A percentile compares a stretch with the other conserved stretches of the same genome.
These are phyloP conservation scores for Galeopsomyia nigrocyanea DNA, from an alignment of 2,888 invertebrate genomes.

Conservation along the genomic window DNA sequence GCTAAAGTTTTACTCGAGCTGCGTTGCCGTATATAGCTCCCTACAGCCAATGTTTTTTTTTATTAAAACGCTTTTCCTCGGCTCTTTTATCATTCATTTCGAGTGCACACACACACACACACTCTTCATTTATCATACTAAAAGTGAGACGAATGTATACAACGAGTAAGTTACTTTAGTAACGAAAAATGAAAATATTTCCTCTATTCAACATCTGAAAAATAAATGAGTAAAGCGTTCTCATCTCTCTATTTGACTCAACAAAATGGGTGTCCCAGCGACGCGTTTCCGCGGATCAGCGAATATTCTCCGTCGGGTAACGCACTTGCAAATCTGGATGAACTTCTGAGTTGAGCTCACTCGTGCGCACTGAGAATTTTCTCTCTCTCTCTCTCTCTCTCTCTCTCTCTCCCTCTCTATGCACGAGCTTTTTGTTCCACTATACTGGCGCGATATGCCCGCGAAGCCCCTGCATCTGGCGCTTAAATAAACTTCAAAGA, in stretches of 20 bases:
- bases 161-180: too few species aligned
- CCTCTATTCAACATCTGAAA: too few species aligned
- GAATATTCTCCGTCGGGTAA: slow-evolving; percentile 3
- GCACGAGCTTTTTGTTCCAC: not conserved
- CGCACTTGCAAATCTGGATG: slow-evolving; percentile 7
- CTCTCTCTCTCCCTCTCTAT: too few species aligned
- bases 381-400: too few species aligned
- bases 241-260: not conserved
- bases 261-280: not conserved
- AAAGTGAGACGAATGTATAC: too few species aligned
- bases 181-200: too few species aligned
- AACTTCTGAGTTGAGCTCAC: slow-evolving; percentile 9
- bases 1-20: not conserved
- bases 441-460: not conserved
- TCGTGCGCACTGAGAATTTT: slow-evolving; percentile 8
- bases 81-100: not conserved
- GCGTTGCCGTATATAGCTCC: not conserved
- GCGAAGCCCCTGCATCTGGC: not conserved
- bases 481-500: too few species aligned
- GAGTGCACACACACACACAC: too few species aligned
- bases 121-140: too few species aligned
- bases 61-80: slow-evolving; percentile 2
- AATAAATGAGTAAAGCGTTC: not conserved
- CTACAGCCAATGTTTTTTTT: not conserved
- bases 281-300: slow-evolving; percentile 27